Conservation (phyloP, 2,797 vertebrate species). For the Periophthalmus magnuspinnatus region DNA sequence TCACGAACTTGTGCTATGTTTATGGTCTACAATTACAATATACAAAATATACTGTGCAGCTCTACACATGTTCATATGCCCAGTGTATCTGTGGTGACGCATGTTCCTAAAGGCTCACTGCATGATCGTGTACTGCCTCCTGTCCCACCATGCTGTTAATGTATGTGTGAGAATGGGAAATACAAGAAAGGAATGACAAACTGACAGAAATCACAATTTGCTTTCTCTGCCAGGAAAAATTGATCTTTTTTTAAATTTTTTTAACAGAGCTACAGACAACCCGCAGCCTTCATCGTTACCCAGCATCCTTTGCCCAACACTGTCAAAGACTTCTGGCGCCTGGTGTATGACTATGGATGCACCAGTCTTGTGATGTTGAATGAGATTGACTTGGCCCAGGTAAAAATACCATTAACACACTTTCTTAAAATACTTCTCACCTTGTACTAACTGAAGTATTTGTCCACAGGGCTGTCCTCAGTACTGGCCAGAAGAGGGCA, state of each 20-base stretch:
- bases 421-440: neutral
- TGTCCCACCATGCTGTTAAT: slow-evolving; percentile 30
- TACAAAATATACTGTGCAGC: neutral
- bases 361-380: slow-evolving; percentile 98
- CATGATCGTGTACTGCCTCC: slow-evolving; percentile 66
- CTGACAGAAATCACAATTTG: neutral
- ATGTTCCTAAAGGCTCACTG: slow-evolving; percentile 54
- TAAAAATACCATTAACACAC: slow-evolving; percentile 46
- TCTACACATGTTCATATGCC: slow-evolving; percentile 46
- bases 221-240: neutral
- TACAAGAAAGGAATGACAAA: neutral
- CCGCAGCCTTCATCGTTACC: slow-evolving; percentile 98
- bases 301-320: slow-evolving; percentile 97
- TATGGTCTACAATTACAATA: neutral
- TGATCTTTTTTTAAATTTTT: slow-evolving; percentile 8
- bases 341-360: slow-evolving; percentile 98
- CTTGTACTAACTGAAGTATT: slow-evolving; percentile 2
- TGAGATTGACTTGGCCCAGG: slow-evolving; percentile 96
- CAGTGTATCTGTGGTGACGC: slow-evolving; percentile 32
- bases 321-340: slow-evolving; percentile 98
- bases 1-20: neutral
- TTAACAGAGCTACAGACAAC: slow-evolving; percentile 94
- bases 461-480: slow-evolving; percentile 90
- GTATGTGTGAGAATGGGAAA: slow-evolving; percentile 22
- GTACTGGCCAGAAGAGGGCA: slow-evolving; percentile 98